A percentile compares a stretch with the other conserved stretches of the same genome.
Evolutionary conservation across 2,797 vertebrate species (phyloP).

Genomic region (Thripadectes ignobilis): DNA sequence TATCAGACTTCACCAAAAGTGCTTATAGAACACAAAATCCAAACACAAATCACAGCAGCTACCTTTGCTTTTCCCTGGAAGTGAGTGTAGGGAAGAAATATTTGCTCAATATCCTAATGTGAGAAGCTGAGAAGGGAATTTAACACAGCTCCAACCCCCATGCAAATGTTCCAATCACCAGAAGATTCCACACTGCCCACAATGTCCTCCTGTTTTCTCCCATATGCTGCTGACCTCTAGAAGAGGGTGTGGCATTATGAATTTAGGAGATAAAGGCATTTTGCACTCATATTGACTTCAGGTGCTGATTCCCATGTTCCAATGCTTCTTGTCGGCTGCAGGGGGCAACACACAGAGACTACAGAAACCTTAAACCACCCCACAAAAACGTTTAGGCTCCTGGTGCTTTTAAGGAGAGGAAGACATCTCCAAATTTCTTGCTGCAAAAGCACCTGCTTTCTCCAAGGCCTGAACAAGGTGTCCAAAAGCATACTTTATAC

Average conservation of each 20-base stretch:
- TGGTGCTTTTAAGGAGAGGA: background rate
- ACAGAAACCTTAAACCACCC: background rate
- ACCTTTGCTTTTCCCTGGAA: background rate
- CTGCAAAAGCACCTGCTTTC: background rate
- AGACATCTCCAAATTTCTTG: background rate
- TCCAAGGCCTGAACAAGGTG: background rate
- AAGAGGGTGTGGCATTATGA: background rate
- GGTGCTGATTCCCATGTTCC: background rate
- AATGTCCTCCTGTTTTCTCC: background rate
- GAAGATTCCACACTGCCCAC: background rate
- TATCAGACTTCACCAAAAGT: background rate
- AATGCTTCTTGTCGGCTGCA: background rate
- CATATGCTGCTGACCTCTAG: background rate
- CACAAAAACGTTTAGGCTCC: background rate
- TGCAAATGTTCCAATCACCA: background rate
- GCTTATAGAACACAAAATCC: background rate
- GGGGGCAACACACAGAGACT: background rate
- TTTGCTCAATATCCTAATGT: background rate
- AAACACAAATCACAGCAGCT: background rate
- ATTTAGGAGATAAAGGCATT: background rate
- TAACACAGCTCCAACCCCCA: fast-evolving
- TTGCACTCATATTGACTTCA: background rate
- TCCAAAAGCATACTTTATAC: background rate
- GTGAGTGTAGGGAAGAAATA: background rate
- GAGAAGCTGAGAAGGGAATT: background rate